Evolutionary conservation across 2,888 invertebrate genomes (phyloP).

Genomic region (Nymphalis c-album): DNA sequence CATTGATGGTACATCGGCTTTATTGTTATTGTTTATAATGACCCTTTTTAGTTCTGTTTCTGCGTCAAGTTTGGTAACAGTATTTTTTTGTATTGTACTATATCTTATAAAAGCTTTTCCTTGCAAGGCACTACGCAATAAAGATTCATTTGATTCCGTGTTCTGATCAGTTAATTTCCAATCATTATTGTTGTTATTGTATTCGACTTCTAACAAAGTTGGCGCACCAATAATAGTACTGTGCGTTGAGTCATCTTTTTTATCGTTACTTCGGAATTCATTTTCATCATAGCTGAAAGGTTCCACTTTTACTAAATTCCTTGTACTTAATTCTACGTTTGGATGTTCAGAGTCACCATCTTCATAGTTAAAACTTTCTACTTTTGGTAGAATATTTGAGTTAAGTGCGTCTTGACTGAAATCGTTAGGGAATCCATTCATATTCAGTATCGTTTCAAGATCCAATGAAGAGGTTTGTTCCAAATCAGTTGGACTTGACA

Average conservation of each 20-base stretch:
- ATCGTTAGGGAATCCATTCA: conserved; percentile 82
- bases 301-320: conserved; percentile 78
- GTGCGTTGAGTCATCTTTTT: conserved; percentile 67
- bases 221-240: conserved; percentile 77
- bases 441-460: conserved; percentile 90
- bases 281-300: conserved; percentile 69
- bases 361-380: conserved; percentile 87
- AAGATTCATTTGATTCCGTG: conserved; percentile 85
- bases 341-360: conserved; percentile 90
- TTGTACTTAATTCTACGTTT: conserved; percentile 85
- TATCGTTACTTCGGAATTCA: conserved; percentile 66
- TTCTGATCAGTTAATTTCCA: conserved; percentile 91
- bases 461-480: conserved; percentile 85
- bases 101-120: conserved; percentile 85
- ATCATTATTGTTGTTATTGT: conserved; percentile 90
- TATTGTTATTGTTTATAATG: conserved; percentile 74
- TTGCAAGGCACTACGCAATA: conserved; percentile 90
- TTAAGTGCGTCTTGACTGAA: conserved; percentile 80
- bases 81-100: conserved; percentile 80
- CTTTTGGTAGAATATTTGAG: conserved; percentile 83
- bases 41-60: conserved; percentile 68
- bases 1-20: conserved; percentile 81
- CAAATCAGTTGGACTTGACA: conserved; percentile 82
- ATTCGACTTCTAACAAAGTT: conserved; percentile 78
- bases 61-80: conserved; percentile 67